Conservation (phyloP, 2,888 invertebrate genomes). For the Desoria tigrina region DNA sequence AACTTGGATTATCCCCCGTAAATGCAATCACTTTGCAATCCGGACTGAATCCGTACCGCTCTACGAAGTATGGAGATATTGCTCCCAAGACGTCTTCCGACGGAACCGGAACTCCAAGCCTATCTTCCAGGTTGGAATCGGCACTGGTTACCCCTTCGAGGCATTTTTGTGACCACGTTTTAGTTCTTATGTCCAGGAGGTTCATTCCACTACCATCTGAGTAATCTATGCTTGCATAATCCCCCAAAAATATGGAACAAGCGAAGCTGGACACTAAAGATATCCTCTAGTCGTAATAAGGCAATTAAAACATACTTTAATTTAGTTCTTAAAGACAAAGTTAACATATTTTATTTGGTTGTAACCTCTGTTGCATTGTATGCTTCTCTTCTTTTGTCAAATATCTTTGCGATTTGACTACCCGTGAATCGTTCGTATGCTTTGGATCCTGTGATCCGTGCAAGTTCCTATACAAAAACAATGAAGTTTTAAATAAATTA, state of each 20-base stretch:
- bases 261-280: slow-evolving; percentile 92
- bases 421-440: slow-evolving; percentile 92
- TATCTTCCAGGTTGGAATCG: slow-evolving; percentile 67
- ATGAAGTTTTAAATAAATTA: too few relatives aligned
- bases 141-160: slow-evolving; percentile 64
- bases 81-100: slow-evolving; percentile 70
- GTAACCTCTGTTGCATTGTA: slow-evolving; percentile 73
- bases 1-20: slow-evolving; percentile 93
- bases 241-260: slow-evolving; percentile 82
- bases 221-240: slow-evolving; percentile 85
- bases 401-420: slow-evolving; percentile 87
- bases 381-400: slow-evolving; percentile 67
- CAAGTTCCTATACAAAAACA: slow-evolving; percentile 64
- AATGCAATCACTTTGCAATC: slow-evolving; percentile 82
- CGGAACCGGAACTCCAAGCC: slow-evolving; percentile 74
- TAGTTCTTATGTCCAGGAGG: slow-evolving; percentile 76
- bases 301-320: slow-evolving; percentile 14
- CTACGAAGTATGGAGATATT: slow-evolving; percentile 77
- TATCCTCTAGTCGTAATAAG: slow-evolving; percentile 66
- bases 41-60: slow-evolving; percentile 79
- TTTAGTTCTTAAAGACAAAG: not conserved
- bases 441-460: slow-evolving; percentile 78
- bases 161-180: slow-evolving; percentile 74
- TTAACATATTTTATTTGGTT: not conserved
- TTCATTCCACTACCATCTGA: slow-evolving; percentile 97